These are phyloP conservation scores for Drosophila histrio DNA, from an alignment of 2,888 invertebrate species.

Conservation along the genomic window DNA sequence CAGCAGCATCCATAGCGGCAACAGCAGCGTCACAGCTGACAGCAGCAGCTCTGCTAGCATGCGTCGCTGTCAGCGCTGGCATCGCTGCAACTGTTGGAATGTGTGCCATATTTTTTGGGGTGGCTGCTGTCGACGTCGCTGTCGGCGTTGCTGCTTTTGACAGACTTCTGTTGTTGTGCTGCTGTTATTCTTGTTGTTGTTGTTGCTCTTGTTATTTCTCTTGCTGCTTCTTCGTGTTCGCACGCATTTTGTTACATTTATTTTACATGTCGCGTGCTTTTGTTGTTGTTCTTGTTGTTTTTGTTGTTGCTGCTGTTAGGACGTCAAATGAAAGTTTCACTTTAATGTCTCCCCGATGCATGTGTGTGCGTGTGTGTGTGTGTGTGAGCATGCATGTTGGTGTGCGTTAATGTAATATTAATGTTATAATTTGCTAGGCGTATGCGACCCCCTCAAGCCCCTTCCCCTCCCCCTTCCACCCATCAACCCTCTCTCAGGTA, in stretches of 20 bases:
- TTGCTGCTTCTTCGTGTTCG: constrained; percentile 36
- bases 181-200: background rate
- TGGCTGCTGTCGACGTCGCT: constrained; percentile 32
- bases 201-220: constrained; percentile 14
- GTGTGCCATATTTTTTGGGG: constrained; percentile 71
- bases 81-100: constrained; percentile 77
- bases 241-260: constrained; percentile 69
- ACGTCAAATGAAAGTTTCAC: constrained; percentile 69
- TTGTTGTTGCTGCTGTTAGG: constrained; percentile 46
- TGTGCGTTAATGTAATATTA: constrained; percentile 78
- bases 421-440: constrained; percentile 78
- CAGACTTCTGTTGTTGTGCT: constrained; percentile 35
- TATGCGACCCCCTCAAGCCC: constrained; percentile 25
- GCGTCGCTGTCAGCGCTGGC: constrained; percentile 38
- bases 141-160: constrained; percentile 12
- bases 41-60: constrained; percentile 24
- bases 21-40: constrained; percentile 21
- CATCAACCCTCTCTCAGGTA: constrained; percentile 39
- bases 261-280: constrained; percentile 59
- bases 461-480: background rate
- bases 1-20: constrained; percentile 18
- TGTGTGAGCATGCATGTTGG: constrained; percentile 39
- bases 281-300: constrained; percentile 37
- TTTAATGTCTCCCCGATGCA: constrained; percentile 76
- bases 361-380: constrained; percentile 29